Percentiles rank a stretch among this genome's conserved stretches.
Conservation (phyloP, 2,797 vertebrate genomes). For the Pangasius djambal region DNA sequence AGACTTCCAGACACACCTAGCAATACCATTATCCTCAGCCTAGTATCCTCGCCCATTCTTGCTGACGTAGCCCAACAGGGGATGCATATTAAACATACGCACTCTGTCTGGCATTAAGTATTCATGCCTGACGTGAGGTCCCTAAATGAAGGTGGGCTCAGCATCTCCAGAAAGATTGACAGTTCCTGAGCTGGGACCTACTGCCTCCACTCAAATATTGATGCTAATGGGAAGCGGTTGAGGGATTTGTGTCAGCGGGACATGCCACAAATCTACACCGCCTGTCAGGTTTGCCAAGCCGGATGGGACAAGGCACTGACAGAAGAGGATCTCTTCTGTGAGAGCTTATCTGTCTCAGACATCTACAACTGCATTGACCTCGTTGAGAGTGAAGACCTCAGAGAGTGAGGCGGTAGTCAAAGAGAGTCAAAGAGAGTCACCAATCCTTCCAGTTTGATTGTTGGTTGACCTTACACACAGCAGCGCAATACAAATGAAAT, state of each 20-base stretch:
- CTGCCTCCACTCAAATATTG: conserved; percentile 52
- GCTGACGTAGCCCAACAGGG: conserved; percentile 42
- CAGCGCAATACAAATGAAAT: neutral
- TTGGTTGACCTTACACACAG: neutral
- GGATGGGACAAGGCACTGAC: conserved; percentile 38
- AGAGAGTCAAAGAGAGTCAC: neutral
- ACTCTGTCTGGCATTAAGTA: conserved; percentile 38
- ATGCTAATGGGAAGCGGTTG: conserved; percentile 55
- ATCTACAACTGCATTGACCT: conserved; percentile 25
- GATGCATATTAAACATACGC: conserved; percentile 43
- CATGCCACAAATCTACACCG: conserved; percentile 31
- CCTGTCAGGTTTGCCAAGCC: conserved; percentile 45
- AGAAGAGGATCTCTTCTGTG: conserved; percentile 28
- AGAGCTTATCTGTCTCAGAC: conserved; percentile 27
- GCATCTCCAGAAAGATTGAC: conserved; percentile 41
- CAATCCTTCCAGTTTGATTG: neutral
- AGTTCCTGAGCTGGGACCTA: conserved; percentile 31
- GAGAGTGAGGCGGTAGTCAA: neutral
- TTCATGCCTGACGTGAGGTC: conserved; percentile 44
- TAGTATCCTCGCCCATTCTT: conserved; percentile 14
- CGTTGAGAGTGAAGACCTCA: neutral
- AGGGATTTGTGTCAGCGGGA: conserved; percentile 55
- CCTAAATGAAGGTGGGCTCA: conserved; percentile 47
- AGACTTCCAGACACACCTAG: conserved; percentile 19
- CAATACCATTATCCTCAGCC: conserved; percentile 25